A percentile compares a stretch with the other conserved stretches of the same genome.
These are phyloP conservation scores for Daboia siamensis DNA, from an alignment of 2,113 vertebrate species.

Conservation along the genomic window DNA sequence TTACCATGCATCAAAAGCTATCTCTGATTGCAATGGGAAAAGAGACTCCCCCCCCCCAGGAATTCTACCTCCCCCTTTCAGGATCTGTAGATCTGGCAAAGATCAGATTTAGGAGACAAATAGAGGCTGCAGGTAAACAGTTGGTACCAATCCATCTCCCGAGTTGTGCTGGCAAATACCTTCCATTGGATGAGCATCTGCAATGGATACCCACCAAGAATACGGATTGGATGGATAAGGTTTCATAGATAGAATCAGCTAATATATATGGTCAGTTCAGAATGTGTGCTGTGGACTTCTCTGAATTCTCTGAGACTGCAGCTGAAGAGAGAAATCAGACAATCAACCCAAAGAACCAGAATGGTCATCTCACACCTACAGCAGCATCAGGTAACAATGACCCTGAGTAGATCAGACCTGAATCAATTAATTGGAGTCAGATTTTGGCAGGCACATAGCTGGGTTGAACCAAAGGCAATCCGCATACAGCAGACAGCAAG, in stretches of 20 bases:
- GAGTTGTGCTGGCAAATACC: background rate
- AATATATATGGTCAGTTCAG: background rate
- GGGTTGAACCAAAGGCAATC: background rate
- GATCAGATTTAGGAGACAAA: background rate
- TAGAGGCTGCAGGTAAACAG: background rate
- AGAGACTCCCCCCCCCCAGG: background rate
- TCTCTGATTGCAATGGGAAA: background rate
- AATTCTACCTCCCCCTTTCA: background rate
- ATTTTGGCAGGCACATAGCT: background rate
- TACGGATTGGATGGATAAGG: background rate
- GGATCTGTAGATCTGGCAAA: background rate
- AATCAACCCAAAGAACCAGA: background rate
- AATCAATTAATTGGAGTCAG: background rate
- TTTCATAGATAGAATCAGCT: background rate
- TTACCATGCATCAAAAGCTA: background rate
- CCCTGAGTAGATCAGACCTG: background rate
- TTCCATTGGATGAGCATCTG: background rate
- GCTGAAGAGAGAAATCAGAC: background rate
- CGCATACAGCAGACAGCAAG: background rate
- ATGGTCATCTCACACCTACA: background rate
- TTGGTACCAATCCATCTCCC: background rate
- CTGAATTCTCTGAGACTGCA: background rate
- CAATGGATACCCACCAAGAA: background rate
- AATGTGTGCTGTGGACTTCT: background rate
- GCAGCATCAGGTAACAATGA: background rate